These are phyloP conservation scores for Tetragnatha versicolor DNA, from an alignment of 1,140 invertebrate species.

Conservation along the genomic window DNA sequence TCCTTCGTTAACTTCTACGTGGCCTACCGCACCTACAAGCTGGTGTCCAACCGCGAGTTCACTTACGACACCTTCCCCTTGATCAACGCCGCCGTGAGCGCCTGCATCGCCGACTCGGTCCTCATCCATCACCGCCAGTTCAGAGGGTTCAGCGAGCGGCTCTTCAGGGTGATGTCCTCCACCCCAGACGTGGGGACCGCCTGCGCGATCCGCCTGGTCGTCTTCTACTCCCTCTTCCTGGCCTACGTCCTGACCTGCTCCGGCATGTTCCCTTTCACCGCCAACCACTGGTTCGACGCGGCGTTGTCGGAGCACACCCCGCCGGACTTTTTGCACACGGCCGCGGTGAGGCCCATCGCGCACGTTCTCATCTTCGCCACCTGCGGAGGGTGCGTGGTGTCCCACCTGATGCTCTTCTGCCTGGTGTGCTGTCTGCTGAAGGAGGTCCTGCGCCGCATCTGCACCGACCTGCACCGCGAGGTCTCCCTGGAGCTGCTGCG, in stretches of 20 bases:
- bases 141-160: not conserved
- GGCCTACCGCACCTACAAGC: conserved; percentile 20
- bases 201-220: not conserved
- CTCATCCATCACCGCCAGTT: conserved; percentile 1
- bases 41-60: conserved; percentile 14
- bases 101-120: conserved; percentile 11
- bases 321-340: conserved; percentile 24
- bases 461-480: not conserved
- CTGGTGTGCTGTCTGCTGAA: conserved; percentile 14
- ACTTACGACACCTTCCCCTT: conserved; percentile 33
- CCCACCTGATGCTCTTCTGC: conserved; percentile 25
- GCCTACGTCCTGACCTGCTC: conserved; percentile 2
- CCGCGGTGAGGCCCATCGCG: not conserved
- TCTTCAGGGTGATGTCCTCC: not conserved
- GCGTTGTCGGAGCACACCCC: not conserved
- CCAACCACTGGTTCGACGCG: conserved; percentile 32
- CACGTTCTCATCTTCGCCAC: conserved; percentile 24
- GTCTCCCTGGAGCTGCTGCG: not conserved
- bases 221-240: not conserved
- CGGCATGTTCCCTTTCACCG: conserved; percentile 11
- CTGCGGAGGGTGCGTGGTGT: conserved; percentile 2
- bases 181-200: too few relatives aligned
- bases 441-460: not conserved
- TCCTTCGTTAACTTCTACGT: conserved; percentile 19
- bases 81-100: conserved; percentile 30